Evolutionary conservation across 2,113 vertebrate genomes (phyloP).

Genomic region (Sinocyclocheilus grahami): DNA sequence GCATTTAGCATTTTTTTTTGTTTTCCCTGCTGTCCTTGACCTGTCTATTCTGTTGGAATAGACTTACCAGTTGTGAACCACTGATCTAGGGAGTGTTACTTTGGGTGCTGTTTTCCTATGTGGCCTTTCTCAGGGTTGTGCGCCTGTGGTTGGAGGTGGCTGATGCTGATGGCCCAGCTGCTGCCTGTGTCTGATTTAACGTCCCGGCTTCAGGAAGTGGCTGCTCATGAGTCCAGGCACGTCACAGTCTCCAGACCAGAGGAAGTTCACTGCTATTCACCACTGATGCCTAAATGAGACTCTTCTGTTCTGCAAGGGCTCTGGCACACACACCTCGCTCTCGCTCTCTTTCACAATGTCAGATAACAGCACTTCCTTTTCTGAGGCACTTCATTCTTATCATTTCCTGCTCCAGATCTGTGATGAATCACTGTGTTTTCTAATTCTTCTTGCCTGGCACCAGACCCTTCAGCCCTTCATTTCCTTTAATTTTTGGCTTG

Average conservation of each 20-base stretch:
- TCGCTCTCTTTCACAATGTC: slow-evolving; percentile 25
- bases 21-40: not conserved
- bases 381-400: slow-evolving; percentile 44
- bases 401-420: slow-evolving; percentile 25
- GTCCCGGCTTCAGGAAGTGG: slow-evolving; percentile 70
- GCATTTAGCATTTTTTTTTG: not conserved
- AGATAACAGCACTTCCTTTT: slow-evolving; percentile 42
- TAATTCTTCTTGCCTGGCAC: slow-evolving; percentile 29
- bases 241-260: slow-evolving; percentile 73
- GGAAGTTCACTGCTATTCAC: slow-evolving; percentile 77
- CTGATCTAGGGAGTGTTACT: slow-evolving; percentile 4
- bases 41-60: not conserved
- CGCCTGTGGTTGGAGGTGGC: not conserved
- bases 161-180: slow-evolving; percentile 61
- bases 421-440: slow-evolving; percentile 55
- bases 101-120: slow-evolving; percentile 19
- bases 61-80: not conserved
- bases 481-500: slow-evolving; percentile 26
- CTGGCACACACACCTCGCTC: slow-evolving; percentile 63
- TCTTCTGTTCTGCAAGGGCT: slow-evolving; percentile 71
- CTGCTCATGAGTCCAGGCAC: slow-evolving; percentile 74
- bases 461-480: slow-evolving; percentile 26
- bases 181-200: slow-evolving; percentile 72
- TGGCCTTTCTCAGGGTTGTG: slow-evolving; percentile 9
- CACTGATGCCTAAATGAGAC: slow-evolving; percentile 75